A percentile compares a stretch with the other conserved stretches of the same genome.
Evolutionary conservation across 2,888 invertebrate genomes (phyloP).

Genomic region (Boloria selene): DNA sequence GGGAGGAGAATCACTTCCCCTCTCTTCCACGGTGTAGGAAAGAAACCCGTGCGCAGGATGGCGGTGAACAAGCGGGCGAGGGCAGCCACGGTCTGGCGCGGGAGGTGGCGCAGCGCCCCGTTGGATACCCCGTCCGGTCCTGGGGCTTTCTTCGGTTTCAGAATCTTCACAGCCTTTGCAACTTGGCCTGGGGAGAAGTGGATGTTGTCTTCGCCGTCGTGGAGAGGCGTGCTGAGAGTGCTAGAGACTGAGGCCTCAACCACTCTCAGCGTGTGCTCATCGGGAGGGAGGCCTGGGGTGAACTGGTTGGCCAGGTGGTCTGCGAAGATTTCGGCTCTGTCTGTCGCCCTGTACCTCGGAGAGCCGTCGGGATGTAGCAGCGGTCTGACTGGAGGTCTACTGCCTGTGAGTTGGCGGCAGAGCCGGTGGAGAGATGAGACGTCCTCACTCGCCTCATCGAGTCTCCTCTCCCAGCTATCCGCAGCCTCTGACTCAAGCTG

Average conservation of each 20-base stretch:
- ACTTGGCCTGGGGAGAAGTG: constrained; percentile 32
- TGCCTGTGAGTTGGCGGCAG: too few species aligned
- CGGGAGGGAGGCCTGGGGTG: not conserved
- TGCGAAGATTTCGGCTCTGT: constrained; percentile 35
- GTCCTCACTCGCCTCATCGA: too few species aligned
- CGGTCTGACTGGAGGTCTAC: constrained; percentile 14
- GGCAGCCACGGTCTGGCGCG: too few species aligned
- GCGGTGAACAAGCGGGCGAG: constrained; percentile 21
- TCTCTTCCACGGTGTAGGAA: constrained; percentile 33
- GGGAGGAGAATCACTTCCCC: constrained; percentile 40
- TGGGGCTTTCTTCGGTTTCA: too few species aligned
- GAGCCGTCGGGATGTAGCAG: constrained; percentile 20
- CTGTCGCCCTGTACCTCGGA: constrained; percentile 21
- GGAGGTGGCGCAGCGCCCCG: constrained; percentile 28
- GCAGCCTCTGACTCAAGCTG: too few species aligned
- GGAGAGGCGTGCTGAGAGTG: not conserved
- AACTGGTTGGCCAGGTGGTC: constrained; percentile 27
- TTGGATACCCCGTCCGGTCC: constrained; percentile 34
- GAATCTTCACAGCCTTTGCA: constrained; percentile 1
- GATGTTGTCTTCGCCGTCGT: not conserved
- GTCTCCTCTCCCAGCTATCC: too few species aligned
- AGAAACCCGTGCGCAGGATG: constrained; percentile 29
- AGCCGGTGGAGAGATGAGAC: too few species aligned
- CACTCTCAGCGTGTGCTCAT: not conserved
- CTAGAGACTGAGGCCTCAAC: not conserved